These are phyloP conservation scores for Himalopsyche japonica DNA, from an alignment of 2,888 invertebrate genomes.

Conservation along the genomic window DNA sequence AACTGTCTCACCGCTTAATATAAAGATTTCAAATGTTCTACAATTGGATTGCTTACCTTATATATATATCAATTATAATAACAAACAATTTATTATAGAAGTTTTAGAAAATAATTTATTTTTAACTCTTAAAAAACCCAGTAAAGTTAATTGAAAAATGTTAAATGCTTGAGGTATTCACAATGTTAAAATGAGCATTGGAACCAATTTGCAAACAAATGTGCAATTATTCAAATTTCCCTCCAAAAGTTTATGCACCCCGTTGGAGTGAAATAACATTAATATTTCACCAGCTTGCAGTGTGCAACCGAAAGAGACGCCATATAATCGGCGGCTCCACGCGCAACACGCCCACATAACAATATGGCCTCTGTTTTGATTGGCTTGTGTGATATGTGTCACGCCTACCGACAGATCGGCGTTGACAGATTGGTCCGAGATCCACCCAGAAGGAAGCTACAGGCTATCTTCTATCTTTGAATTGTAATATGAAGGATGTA, in stretches of 20 bases:
- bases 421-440: conserved; percentile 48
- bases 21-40: too few relatives aligned
- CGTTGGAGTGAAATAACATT: conserved; percentile 46
- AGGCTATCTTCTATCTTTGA: conserved; percentile 4
- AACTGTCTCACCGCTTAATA: too few relatives aligned
- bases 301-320: conserved; percentile 43
- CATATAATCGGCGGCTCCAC: conserved; percentile 7
- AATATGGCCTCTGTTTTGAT: conserved; percentile 68
- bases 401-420: conserved; percentile 50
- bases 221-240: conserved; percentile 15
- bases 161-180: too few relatives aligned
- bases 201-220: background rate
- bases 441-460: conserved; percentile 43
- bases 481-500: background rate
- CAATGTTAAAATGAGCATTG: background rate
- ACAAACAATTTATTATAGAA: too few relatives aligned
- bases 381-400: conserved; percentile 55
- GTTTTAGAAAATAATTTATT: too few relatives aligned
- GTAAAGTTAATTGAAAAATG: too few relatives aligned
- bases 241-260: conserved; percentile 42
- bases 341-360: conserved; percentile 62
- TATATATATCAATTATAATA: too few relatives aligned
- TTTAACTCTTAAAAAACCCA: too few relatives aligned
- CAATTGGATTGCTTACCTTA: too few relatives aligned
- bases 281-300: background rate